Conservation (phyloP, 1,140 invertebrate species). For the Drosophila tsacasi region DNA sequence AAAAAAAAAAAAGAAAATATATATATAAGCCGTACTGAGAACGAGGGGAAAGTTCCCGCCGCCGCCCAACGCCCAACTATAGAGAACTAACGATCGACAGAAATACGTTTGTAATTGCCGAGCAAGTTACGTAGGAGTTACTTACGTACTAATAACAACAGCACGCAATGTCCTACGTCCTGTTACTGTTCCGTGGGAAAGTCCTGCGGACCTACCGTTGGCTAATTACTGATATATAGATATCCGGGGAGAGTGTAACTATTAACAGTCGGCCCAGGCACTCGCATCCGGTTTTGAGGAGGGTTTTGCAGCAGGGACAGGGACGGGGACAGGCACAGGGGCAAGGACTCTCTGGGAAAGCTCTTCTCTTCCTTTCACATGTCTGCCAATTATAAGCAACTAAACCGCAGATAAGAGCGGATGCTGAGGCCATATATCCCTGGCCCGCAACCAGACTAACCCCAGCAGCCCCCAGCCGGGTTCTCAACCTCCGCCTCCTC, state of each 20-base stretch:
- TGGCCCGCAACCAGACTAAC: slow-evolving; percentile 47
- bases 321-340: not conserved
- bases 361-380: slow-evolving; percentile 63
- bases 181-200: slow-evolving; percentile 49
- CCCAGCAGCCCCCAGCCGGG: slow-evolving; percentile 27
- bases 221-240: slow-evolving; percentile 58
- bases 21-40: not conserved
- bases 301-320: slow-evolving; percentile 4
- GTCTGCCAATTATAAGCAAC: slow-evolving; percentile 83
- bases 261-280: slow-evolving; percentile 53
- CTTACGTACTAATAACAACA: slow-evolving; percentile 53
- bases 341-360: slow-evolving; percentile 52
- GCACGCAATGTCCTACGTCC: slow-evolving; percentile 45
- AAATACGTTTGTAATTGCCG: slow-evolving; percentile 49
- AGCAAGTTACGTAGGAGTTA: slow-evolving; percentile 37
- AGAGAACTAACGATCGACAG: slow-evolving; percentile 44
- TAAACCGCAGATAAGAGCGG: slow-evolving; percentile 81
- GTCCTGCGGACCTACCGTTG: slow-evolving; percentile 54
- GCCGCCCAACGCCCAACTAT: slow-evolving; percentile 21
- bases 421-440: slow-evolving; percentile 62
- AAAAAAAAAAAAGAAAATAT: not conserved
- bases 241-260: slow-evolving; percentile 46
- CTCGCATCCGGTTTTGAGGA: slow-evolving; percentile 46
- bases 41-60: slow-evolving; percentile 26
- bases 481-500: not conserved